Evolutionary conservation across 2,113 vertebrate species (phyloP), one percentile per base, ranked within the genome.

Genomic region (Pagrus major): DNA sequence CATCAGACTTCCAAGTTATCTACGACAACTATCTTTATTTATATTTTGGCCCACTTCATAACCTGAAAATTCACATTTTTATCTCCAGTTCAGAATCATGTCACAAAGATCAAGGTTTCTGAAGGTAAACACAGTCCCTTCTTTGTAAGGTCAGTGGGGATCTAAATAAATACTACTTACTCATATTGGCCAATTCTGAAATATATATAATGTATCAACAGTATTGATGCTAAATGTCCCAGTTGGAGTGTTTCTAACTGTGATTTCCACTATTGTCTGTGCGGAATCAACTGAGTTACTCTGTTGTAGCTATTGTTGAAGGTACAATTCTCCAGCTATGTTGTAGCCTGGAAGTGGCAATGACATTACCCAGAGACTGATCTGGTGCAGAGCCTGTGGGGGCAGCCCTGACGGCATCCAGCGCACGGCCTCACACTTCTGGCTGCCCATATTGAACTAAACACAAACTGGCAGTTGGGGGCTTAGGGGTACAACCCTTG

Each of bases 401-500:
- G 84, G 78, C 86, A 73, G 63, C 79, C 74, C 59, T 56, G 5
- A 29, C 58, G 44, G 76, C 78, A 76, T 73, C 72, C 71, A 65
- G 70, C 80, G 65, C 85, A 76, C 60, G 18, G 88, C 80, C 87
- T 80, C 87, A 80, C 84, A 88, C 92, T 88, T 90, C 86, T 84
- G 89, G 86, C 91, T 91, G 78, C 81, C 80, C 67, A 58, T 72
- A 88, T 83, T 89, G 85, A 91, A 85, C 88, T 76, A 92, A 93
- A 93, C 89, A 85, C 77, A 91, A 91, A 86, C 84, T 94, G 94
- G 92, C 92, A 92, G 91, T 86, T 81, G 80, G 76, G 76, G 83
- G 80, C 88, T 91, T 89, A 74, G 77, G 88, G 90, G 86, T 87
- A 59, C 85, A 89, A 84, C 80, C 81, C 76, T 87, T 76, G 79